Base-by-base conservation (phyloP, 2,113 vertebrate genomes). In the Coptodon bakossiorum region DNA sequence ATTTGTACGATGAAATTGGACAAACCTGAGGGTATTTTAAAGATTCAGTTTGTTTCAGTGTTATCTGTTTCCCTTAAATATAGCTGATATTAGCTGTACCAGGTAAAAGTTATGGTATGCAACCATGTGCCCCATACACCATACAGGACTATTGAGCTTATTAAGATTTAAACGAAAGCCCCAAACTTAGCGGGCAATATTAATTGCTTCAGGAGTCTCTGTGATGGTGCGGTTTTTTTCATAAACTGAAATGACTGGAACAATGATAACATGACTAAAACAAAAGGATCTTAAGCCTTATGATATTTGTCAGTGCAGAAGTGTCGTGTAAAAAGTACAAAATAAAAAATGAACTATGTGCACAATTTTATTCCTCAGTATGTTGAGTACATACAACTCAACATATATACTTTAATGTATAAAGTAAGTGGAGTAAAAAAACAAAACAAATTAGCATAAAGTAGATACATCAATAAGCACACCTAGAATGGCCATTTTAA, bases 381-480 rank as follows among this genome's bases (percentile, higher is more conserved):
- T 71, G 38, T 43, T 43, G 66, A 71, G 22, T 6, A 24, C 13
- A 45, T 71, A 71, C 24, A 71, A 71, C 66, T 71, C 38, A 43
- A 24, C 22, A 43, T 43, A n/a, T 63, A 66, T 66, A 12, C 61
- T 66, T 66, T 66, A 66, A 38, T 38, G 34, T 66, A 66, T 66
- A 66, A 73, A 17, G 0, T 73, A 73, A 73, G 16, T 50, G 16
- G 16, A 50, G 43, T 45, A 16, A 17, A 50, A 50, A 50, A 7
- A 17, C 16, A 50, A 48, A 29, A 48, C 5, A 13, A 13, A 36
- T 36, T 45, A 14, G 16, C 7, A 17, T 17, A 7, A 50, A 7
- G 6, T 50, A 17, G 6, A 50, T 16, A 6, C 45, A 50, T 50
- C 17, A 7, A 50, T 17, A 17, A 17, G 16, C 16, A 50, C 7